phyloP scores from a whole-genome alignment of 2,888 invertebrate species.

The Prosopocoilus inquinatus region DNA sequence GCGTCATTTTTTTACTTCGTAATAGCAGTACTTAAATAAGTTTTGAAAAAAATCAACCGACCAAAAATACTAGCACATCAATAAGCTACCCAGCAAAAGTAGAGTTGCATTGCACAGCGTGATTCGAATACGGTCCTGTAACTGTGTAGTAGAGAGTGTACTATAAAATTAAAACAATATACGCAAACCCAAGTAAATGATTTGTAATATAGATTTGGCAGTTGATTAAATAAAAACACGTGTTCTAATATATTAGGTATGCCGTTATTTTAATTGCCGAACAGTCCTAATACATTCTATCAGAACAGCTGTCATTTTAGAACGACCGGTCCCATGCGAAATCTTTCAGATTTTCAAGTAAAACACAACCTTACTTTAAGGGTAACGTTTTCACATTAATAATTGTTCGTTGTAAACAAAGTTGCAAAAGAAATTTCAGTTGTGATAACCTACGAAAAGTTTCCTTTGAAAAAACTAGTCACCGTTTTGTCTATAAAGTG shows the following conservation, averaged over 20 bases:
- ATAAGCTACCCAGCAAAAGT: no score
- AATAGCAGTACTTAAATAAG: no score
- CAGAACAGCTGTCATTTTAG: constrained; percentile 24
- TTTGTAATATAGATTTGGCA: not conserved
- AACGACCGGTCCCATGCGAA: constrained; percentile 20
- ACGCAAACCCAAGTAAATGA: not conserved
- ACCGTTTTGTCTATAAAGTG: constrained; percentile 1
- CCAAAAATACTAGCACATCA: no score
- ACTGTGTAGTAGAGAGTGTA: not conserved
- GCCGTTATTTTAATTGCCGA: not conserved
- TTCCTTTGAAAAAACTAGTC: not conserved
- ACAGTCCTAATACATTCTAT: constrained; percentile 13
- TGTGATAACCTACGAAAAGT: not conserved
- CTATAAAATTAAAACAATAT: not conserved
- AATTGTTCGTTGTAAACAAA: no score
- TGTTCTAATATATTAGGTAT: not conserved
- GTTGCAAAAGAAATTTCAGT: no score
- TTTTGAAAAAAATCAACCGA: no score
- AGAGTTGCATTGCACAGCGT: no score
- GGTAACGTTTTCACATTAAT: not conserved
- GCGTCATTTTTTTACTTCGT: no score
- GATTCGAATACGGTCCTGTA: not conserved
- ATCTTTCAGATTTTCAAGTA: constrained; percentile 13
- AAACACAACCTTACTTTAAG: constrained; percentile 14
- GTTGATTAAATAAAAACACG: not conserved